Base-by-base conservation (phyloP, 2,797 vertebrate genomes). In the Acanthornis magna region DNA sequence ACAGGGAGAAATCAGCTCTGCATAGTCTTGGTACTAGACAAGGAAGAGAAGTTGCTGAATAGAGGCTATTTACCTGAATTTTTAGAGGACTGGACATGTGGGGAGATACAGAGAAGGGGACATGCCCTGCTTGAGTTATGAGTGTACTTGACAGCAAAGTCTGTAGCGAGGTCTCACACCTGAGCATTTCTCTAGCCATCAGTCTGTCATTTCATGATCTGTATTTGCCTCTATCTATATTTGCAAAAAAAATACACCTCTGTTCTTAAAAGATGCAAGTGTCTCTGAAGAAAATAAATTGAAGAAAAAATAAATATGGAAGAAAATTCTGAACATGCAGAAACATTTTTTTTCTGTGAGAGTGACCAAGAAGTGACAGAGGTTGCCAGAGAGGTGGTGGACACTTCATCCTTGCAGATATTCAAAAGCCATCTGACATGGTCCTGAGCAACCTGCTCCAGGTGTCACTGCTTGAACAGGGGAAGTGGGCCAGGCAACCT, bases 311-410 rank as follows among this genome's bases (percentile, higher is more conserved):
- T 13, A 54, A 10, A 50, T n/a, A 16, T 7, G 5, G 18, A 14
- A 82, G 32, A 54, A 72, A 38, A 61, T 47, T 80, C 23, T 66
- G 48, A 70, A 34, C 16, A 43, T 54, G 16, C 2, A 3, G 12
- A 76, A 79, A 57, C 0, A 9, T 1, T 27, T 53, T 71, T 18
- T 42, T 80, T 85, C 40, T 27, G 2, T 66, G 20, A 81, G 16
- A 5, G 4, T 47, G 50, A 81, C 17, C 0, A 4, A 57, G 17
- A 29, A 57, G 11, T 62, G 48, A 45, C 16, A 34, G 3, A n/a
- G 5, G 0, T 34, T 89, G 4, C 12, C 1, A 1, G 15, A 77
- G 43, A 51, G 3, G 4, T 43, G 16, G 17, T 60, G 3, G 13
- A 38, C 3, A 22, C 9, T 66, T 53, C 8, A 29, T 54, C 9